Conservation (phyloP, 53 echinoderm and acorn worm genomes). For the Echinometra lucunter region DNA sequence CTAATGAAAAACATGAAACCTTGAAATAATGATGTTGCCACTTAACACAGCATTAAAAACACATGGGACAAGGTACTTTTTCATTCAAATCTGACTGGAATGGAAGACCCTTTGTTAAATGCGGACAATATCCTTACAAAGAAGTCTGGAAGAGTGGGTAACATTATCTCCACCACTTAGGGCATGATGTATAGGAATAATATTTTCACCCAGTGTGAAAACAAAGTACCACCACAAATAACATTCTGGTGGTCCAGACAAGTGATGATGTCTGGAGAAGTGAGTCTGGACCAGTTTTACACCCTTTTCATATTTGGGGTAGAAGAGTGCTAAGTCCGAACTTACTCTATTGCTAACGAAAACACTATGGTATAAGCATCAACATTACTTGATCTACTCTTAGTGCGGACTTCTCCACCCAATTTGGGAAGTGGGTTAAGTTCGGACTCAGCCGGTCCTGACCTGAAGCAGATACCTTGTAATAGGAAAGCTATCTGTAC, state of each 20-base stretch:
- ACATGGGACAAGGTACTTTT: background rate
- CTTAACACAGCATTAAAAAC: background rate
- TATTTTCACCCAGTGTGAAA: conserved; percentile 40
- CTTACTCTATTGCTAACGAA: too few relatives aligned
- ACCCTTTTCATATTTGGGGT: too few relatives aligned
- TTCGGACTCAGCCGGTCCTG: too few relatives aligned
- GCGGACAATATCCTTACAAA: background rate
- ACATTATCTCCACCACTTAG: background rate
- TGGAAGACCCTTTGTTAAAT: background rate
- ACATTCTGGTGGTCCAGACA: conserved; percentile 30
- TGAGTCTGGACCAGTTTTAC: background rate
- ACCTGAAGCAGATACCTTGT: too few relatives aligned
- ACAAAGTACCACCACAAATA: conserved; percentile 28
- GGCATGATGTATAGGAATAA: conserved; percentile 13
- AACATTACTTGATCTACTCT: too few relatives aligned
- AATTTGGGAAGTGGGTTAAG: too few relatives aligned
- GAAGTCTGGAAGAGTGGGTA: background rate
- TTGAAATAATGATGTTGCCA: background rate
- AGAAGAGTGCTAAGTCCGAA: too few relatives aligned
- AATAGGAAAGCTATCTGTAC: too few relatives aligned
- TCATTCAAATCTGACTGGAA: background rate
- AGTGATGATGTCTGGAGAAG: background rate
- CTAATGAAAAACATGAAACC: background rate
- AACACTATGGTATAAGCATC: too few relatives aligned
- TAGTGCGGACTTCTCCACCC: too few relatives aligned